Conservation (phyloP, 2,888 invertebrate genomes). For the Caenorhabditis doughertyi region DNA sequence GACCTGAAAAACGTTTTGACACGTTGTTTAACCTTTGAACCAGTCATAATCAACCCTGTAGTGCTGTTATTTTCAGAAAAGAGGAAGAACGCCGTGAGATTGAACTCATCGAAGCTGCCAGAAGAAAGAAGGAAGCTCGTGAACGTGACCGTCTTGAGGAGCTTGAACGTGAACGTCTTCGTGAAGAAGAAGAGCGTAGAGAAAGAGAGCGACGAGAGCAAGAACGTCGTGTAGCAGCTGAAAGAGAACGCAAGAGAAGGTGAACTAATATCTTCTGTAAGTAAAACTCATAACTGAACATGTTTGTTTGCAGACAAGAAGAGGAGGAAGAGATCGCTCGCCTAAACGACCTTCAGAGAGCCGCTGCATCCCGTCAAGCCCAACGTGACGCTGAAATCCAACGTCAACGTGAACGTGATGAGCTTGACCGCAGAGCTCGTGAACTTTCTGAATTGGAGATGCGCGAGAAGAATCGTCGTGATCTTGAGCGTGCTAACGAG, state of each 20-base stretch:
- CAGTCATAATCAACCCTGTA: too few species aligned
- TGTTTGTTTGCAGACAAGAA: constrained; percentile 61
- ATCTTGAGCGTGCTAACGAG: constrained; percentile 77
- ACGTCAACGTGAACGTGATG: constrained; percentile 74
- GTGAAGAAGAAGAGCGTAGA: constrained; percentile 78
- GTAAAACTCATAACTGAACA: background rate
- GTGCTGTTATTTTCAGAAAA: constrained; percentile 45
- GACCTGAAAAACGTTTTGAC: too few species aligned
- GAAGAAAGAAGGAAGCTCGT: constrained; percentile 73
- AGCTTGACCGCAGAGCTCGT: constrained; percentile 76
- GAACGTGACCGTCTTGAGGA: constrained; percentile 73
- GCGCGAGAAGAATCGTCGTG: constrained; percentile 77
- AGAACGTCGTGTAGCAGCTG: constrained; percentile 75
- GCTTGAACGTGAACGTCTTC: constrained; percentile 73
- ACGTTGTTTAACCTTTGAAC: too few species aligned
- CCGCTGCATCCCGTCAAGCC: constrained; percentile 65
- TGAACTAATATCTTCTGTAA: background rate
- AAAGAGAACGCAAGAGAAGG: constrained; percentile 76
- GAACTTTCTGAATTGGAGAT: constrained; percentile 76
- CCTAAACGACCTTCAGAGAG: constrained; percentile 74
- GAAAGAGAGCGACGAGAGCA: constrained; percentile 77
- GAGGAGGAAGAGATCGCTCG: constrained; percentile 78
- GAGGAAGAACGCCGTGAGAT: constrained; percentile 75
- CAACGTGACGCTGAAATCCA: constrained; percentile 69
- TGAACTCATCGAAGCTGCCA: constrained; percentile 78